Evolutionary conservation across 2,113 vertebrate species (phyloP).

Genomic region (Tringa solitaria): DNA sequence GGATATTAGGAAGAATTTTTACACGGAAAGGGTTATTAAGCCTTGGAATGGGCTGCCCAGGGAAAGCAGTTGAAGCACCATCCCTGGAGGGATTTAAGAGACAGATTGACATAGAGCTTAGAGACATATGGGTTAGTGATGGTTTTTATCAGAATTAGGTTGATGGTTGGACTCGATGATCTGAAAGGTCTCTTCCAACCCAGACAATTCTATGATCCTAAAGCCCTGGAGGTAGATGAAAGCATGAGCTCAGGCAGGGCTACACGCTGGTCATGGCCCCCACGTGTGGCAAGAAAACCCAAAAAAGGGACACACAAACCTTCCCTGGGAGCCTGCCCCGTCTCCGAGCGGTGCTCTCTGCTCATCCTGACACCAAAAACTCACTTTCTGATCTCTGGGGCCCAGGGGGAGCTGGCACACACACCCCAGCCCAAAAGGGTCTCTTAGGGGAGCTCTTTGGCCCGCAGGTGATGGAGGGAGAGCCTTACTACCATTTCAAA

Average conservation of each 20-base stretch:
- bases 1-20: no score
- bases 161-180: not conserved
- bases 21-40: no score
- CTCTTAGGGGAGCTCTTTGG: not conserved
- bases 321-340: accelerated
- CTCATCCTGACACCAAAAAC: accelerated
- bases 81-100: no score
- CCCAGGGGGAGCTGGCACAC: accelerated
- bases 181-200: not conserved
- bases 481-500: constrained; percentile 68
- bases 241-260: accelerated
- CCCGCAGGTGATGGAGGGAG: constrained; percentile 62
- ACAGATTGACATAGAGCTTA: no score
- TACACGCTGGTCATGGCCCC: accelerated
- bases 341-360: accelerated
- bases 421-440: accelerated
- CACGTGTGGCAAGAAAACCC: accelerated
- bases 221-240: accelerated
- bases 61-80: no score
- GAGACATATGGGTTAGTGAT: no score
- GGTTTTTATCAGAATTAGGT: no score
- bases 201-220: not conserved
- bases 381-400: accelerated
- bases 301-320: accelerated
- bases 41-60: no score